Conservation (phyloP, 2,888 invertebrate species). For the Drosophila emarginata region DNA sequence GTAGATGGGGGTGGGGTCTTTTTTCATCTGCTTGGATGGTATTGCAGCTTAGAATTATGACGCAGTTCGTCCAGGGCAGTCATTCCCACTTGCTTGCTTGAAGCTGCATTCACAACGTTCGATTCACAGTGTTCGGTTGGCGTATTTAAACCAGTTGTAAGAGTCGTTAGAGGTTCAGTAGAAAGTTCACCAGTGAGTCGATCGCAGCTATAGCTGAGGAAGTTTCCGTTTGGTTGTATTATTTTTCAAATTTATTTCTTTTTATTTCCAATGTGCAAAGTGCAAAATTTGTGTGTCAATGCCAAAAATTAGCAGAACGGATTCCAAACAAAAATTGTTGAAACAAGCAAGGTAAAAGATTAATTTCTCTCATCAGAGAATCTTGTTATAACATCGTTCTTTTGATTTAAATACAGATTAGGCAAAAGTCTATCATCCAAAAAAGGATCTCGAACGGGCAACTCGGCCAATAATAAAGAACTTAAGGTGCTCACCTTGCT, state of each 20-base stretch:
- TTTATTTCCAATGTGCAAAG: constrained; percentile 60
- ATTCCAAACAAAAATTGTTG: constrained; percentile 62
- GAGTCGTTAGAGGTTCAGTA: constrained; percentile 69
- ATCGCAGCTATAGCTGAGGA: constrained; percentile 43
- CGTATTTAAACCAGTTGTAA: constrained; percentile 75
- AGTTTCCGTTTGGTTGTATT: constrained; percentile 11
- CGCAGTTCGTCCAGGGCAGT: constrained; percentile 39
- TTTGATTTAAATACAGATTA: constrained; percentile 70
- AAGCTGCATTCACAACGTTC: background rate
- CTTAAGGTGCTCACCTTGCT: constrained; percentile 81
- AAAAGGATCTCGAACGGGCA: constrained; percentile 82
- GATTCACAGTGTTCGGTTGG: background rate
- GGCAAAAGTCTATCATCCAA: constrained; percentile 79
- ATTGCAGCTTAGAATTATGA: constrained; percentile 50
- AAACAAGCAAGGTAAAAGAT: constrained; percentile 55
- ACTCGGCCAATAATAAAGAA: constrained; percentile 82
- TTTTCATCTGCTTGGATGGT: constrained; percentile 14
- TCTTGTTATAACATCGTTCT: background rate
- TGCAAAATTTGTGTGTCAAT: constrained; percentile 81
- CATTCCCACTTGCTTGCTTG: constrained; percentile 18
- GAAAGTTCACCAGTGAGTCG: constrained; percentile 64
- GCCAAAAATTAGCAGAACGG: constrained; percentile 69
- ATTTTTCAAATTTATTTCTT: constrained; percentile 29
- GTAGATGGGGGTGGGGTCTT: background rate
- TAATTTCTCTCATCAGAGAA: background rate